Evolutionary conservation across 92 coral and sea anemone species (phyloP), one percentile per base, ranked within the genome.

Genomic region (Phenganax subtilis): DNA sequence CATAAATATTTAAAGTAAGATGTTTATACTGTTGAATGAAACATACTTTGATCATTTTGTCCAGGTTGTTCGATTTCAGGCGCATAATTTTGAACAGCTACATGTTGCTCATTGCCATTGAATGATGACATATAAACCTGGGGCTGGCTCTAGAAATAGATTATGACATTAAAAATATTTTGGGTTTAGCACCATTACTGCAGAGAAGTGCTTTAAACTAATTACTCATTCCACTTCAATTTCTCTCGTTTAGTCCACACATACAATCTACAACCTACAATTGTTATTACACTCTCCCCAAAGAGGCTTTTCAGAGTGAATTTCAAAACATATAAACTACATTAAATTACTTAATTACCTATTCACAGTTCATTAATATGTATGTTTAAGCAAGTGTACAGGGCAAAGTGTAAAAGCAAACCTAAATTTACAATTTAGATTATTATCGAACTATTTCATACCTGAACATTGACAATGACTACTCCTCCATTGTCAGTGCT

Each of bases 381-480:
- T 59, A 6, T 59, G 65, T 25, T 25, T 14, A 14, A 59, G 27
- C 65, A 59, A 59, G 27, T 25, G 27, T 14, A 59, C 65, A 59
- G 1, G 1, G n/a, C 27, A 3, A 37, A 37, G 47, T 37, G 47
- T 37, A 37, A 37, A 5, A 5, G 47, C 54, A 68, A 68, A 28
- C n/a, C 31, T 30, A 68, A 68, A 29, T 14, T 25, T 14, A 59
- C 15, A 1, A 0, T 6, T 59, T 59, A 14, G 7, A 59, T 59
- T 0, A 59, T 37, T 37, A 59, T 59, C 17, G 15, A 59, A 59
- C 20, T 14, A 59, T 59, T 59, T 71, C 7, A 47, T 28, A 91
- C 93, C 59, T 92, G 85, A 12, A 96, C 79, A 81, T 87, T 91
- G 29, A 96, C 86, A 15, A 96, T 74, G 8, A 96, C 72, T 12